phyloP scores from a whole-genome alignment of 1,140 invertebrate species.

The Drosophila melanogaster region DNA sequence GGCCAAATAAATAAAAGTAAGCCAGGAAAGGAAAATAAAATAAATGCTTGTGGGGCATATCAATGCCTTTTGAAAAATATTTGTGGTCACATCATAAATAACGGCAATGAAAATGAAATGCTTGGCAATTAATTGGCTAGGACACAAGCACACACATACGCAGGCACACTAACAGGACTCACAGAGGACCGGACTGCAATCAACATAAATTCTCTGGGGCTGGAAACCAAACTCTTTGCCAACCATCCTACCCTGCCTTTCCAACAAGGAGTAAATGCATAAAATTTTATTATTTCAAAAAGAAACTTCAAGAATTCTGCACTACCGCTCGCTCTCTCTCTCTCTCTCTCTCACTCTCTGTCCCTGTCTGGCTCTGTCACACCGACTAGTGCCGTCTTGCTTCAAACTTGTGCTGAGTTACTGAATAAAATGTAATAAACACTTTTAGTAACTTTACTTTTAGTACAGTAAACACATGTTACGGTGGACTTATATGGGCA shows the following conservation, averaged over 20 bases:
- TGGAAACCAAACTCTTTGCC: constrained; percentile 2
- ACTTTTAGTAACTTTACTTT: constrained; percentile 82
- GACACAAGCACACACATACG: constrained; percentile 22
- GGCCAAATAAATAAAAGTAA: constrained; percentile 20
- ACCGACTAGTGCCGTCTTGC: not conserved
- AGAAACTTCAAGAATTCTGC: constrained; percentile 57
- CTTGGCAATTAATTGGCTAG: constrained; percentile 69
- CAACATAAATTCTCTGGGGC: constrained; percentile 69
- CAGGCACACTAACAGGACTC: constrained; percentile 7
- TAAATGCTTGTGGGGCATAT: constrained; percentile 54
- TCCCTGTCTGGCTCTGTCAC: not conserved
- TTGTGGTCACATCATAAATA: constrained; percentile 76
- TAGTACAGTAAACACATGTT: not conserved
- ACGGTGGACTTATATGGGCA: not conserved
- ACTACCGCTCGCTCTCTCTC: not conserved
- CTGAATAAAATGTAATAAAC: constrained; percentile 83
- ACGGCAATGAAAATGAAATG: constrained; percentile 73
- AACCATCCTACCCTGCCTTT: not conserved
- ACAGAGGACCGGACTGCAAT: constrained; percentile 45
- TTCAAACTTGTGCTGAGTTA: constrained; percentile 48
- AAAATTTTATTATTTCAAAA: constrained; percentile 77
- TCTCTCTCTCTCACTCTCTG: too few species aligned
- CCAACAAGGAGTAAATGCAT: constrained; percentile 53
- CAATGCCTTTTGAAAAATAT: constrained; percentile 67
- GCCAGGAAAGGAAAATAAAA: constrained; percentile 38